Evolutionary conservation across 2,888 invertebrate genomes (phyloP).

Genomic region (Phortica okadai): DNA sequence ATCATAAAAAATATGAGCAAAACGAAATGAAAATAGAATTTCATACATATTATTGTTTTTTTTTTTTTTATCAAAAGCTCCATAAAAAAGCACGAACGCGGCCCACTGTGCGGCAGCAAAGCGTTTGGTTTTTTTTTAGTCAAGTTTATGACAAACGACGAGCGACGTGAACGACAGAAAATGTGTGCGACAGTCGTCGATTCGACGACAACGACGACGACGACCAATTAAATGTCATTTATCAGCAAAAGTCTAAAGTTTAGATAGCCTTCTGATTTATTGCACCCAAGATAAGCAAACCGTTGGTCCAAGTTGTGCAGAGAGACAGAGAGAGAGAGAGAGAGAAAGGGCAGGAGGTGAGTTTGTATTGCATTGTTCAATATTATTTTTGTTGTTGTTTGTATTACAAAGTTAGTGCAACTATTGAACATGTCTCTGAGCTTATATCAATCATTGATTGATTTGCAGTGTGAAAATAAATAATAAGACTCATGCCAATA

Average conservation of each 20-base stretch:
- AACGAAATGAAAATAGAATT: not conserved
- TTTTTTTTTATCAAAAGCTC: not conserved
- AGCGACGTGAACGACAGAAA: not conserved
- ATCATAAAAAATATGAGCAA: slow-evolving; percentile 20
- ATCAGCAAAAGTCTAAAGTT: slow-evolving; percentile 68
- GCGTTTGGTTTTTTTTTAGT: not conserved
- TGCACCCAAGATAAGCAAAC: slow-evolving; percentile 34
- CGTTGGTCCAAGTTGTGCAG: not conserved
- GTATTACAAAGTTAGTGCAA: not conserved
- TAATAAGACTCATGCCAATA: slow-evolving; percentile 6
- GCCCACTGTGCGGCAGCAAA: slow-evolving; percentile 11
- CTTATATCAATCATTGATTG: slow-evolving; percentile 24
- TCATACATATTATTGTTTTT: not conserved
- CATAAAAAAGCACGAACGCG: slow-evolving; percentile 9
- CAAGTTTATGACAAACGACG: not conserved
- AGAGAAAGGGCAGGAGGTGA: slow-evolving; percentile 4
- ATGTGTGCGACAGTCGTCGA: not conserved
- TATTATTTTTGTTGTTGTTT: not conserved
- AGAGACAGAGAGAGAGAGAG: not conserved
- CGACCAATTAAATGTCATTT: slow-evolving; percentile 68
- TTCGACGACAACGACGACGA: slow-evolving; percentile 23
- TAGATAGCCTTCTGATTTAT: slow-evolving; percentile 74
- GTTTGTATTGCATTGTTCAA: slow-evolving; percentile 3
- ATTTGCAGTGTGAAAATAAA: slow-evolving; percentile 27
- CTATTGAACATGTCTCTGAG: not conserved